Evolutionary conservation across 2,113 vertebrate species (phyloP).

Genomic region (Myxocyprinus asiaticus): DNA sequence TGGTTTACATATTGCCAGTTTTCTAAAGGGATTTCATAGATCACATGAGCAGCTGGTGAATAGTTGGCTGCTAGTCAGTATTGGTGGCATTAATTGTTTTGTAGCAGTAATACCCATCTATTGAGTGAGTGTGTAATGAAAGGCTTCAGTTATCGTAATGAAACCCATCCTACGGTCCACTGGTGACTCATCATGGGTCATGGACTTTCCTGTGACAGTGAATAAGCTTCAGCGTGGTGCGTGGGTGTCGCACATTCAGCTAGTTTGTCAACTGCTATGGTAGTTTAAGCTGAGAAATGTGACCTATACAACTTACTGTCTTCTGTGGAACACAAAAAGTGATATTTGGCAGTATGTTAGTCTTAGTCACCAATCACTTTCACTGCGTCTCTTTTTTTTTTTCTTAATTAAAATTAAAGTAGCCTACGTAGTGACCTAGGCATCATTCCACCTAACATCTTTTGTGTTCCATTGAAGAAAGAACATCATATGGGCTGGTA

Average conservation of each 20-base stretch:
- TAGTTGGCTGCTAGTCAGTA: too few relatives aligned
- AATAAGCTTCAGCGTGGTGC: not conserved
- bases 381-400: too few relatives aligned
- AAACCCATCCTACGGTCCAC: conserved; percentile 20
- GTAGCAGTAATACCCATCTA: not conserved
- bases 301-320: too few relatives aligned
- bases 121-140: not conserved
- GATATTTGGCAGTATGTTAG: too few relatives aligned
- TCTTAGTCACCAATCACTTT: too few relatives aligned
- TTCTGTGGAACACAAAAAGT: too few relatives aligned
- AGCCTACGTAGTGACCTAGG: too few relatives aligned
- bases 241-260: not conserved
- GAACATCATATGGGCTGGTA: too few relatives aligned
- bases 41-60: not conserved
- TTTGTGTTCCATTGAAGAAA: too few relatives aligned
- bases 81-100: too few relatives aligned
- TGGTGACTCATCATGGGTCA: conserved; percentile 43
- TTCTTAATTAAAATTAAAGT: too few relatives aligned
- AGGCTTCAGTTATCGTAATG: conserved; percentile 30
- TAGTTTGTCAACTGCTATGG: not conserved
- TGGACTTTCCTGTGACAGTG: conserved; percentile 36
- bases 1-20: not conserved
- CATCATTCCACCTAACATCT: too few relatives aligned
- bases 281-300: not conserved
- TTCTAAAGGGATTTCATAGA: not conserved